These are phyloP conservation scores for Malacoctenus gilli DNA, from an alignment of 2,797 vertebrate species.

Conservation along the genomic window DNA sequence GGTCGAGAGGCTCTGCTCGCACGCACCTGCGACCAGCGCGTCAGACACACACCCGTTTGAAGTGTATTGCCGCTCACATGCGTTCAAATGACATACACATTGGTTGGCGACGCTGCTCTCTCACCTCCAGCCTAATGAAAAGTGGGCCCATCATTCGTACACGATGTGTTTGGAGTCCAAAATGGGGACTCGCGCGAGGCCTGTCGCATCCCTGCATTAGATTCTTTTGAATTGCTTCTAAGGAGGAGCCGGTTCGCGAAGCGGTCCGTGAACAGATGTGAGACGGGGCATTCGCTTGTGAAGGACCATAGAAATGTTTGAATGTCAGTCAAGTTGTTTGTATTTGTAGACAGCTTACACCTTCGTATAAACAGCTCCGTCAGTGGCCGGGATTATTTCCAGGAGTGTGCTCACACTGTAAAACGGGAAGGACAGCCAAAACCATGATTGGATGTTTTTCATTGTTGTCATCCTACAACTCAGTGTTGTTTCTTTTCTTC, in stretches of 20 bases:
- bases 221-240: too few species aligned
- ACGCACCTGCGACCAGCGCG: conserved; percentile 23
- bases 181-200: conserved; percentile 11
- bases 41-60: conserved; percentile 21
- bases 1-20: conserved; percentile 15
- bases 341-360: conserved; percentile 4
- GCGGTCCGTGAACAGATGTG: conserved; percentile 30
- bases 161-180: conserved; percentile 7
- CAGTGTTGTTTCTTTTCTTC: too few species aligned
- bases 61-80: too few species aligned
- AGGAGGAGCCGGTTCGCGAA: conserved; percentile 29
- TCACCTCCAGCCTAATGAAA: conserved; percentile 15
- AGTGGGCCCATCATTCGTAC: conserved; percentile 5
- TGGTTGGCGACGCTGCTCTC: conserved; percentile 48
- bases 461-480: background rate
- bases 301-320: too few species aligned
- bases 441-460: conserved; percentile 14
- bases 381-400: background rate
- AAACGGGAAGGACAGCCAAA: conserved; percentile 4
- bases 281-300: conserved; percentile 21
- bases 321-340: background rate
- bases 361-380: background rate
- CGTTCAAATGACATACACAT: conserved; percentile 23
- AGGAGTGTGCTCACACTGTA: background rate
- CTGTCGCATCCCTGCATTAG: conserved; percentile 16